A percentile compares a stretch with the other conserved stretches of the same genome.
phyloP scores from a whole-genome alignment of 2,797 vertebrate genomes.

The Centroberyx gerrardi region DNA sequence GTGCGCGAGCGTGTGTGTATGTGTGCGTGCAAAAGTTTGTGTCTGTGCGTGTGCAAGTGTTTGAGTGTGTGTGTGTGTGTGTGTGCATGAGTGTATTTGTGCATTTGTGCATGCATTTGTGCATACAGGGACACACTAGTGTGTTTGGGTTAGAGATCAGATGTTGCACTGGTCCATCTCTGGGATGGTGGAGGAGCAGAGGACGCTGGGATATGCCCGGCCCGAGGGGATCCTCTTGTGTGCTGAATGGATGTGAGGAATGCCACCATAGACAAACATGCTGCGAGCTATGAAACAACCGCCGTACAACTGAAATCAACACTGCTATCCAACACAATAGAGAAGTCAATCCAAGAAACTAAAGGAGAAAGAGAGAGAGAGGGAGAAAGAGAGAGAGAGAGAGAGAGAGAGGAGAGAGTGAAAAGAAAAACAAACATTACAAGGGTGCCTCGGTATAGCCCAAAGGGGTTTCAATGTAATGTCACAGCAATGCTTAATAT shows the following conservation, averaged over 20 bases:
- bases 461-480: slow-evolving; percentile 85
- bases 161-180: slow-evolving; percentile 73
- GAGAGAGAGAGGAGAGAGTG: slow-evolving; percentile 27
- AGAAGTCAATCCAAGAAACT: slow-evolving; percentile 77
- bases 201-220: slow-evolving; percentile 72
- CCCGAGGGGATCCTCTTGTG: slow-evolving; percentile 73
- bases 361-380: slow-evolving; percentile 56
- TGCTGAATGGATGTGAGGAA: slow-evolving; percentile 81
- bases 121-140: slow-evolving; percentile 35
- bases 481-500: slow-evolving; percentile 76
- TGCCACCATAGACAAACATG: slow-evolving; percentile 83
- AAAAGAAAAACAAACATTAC: slow-evolving; percentile 79
- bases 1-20: slow-evolving; percentile 7
- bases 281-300: slow-evolving; percentile 84
- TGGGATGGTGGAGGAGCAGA: slow-evolving; percentile 61
- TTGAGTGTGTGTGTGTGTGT: slow-evolving; percentile 5
- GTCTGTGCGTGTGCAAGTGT: slow-evolving; percentile 11
- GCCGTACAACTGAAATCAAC: slow-evolving; percentile 82
- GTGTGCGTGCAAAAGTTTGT: background rate
- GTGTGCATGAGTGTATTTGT: slow-evolving; percentile 15
- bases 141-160: slow-evolving; percentile 73
- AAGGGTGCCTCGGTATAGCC: slow-evolving; percentile 71
- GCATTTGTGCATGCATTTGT: slow-evolving; percentile 6
- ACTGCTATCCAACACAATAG: slow-evolving; percentile 80
- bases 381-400: slow-evolving; percentile 20